Base-by-base conservation (phyloP, 2,113 vertebrate species). In the Accipiter cooperii region DNA sequence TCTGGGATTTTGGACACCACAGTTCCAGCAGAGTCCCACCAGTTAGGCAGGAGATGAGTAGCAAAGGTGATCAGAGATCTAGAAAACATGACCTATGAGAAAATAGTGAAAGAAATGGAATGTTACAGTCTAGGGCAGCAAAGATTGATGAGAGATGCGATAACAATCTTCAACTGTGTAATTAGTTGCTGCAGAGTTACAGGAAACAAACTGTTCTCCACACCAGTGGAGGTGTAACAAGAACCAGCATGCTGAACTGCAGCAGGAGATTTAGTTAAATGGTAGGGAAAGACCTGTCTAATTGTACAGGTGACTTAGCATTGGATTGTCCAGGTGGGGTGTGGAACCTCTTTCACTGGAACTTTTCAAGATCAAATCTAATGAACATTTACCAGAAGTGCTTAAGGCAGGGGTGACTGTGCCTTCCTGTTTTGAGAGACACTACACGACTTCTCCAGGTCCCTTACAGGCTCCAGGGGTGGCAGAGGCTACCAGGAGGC, bases 91-190 rank as follows among this genome's bases (percentile, higher is more conserved):
- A 36, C 21, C 60, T 69, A 9, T 46, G 61, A 57, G 78, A 77
- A 85, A 86, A 65, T 20, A 87, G 36, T 85, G 78, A 31, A 94
- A 93, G 49, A 85, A 49, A 47, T 80, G 74, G 44, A 94, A 61
- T 83, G 60, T 79, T 95, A 36, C 1, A 1, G 52, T 82, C 29
- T 80, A 46, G 70, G 44, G 34, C 89, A 46, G 40, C 26, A 73
- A 85, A 85, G 70, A 38, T 63, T 88, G 85, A 46, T 96, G 90
- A 96, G 24, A 90, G 85, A 88, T 66, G 10, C 58, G 92, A 90
- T 96, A 93, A 91, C 12, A 4, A 77, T 96, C 96, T 90, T 87
- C 36, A 69, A 10, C 28, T 73, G 17, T 77, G 36, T 91, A 88
- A 86, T 8, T 88, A 78, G 66, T 77, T 91, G 63, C 54, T 88